phyloP scores from a whole-genome alignment of 2,797 vertebrate genomes.

The Halcyon badia region DNA sequence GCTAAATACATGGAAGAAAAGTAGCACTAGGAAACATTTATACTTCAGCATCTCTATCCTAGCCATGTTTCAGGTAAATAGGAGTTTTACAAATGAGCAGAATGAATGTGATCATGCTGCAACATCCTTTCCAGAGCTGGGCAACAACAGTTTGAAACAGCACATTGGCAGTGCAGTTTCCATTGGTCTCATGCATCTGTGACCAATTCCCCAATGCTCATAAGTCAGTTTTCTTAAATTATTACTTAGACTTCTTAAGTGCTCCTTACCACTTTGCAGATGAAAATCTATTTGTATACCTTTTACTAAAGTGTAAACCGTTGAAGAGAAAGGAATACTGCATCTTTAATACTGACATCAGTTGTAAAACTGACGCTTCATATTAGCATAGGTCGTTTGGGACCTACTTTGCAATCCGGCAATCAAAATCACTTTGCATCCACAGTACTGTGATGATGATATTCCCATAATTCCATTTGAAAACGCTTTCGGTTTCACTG shows the following conservation, averaged over 20 bases:
- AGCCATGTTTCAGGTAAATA: background rate
- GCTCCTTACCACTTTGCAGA: background rate
- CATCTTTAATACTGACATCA: constrained; percentile 15
- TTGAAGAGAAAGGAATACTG: constrained; percentile 11
- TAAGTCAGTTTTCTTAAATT: background rate
- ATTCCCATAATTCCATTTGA: constrained; percentile 56
- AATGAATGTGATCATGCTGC: background rate
- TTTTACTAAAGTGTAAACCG: constrained; percentile 18
- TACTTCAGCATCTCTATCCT: background rate
- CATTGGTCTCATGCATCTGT: background rate
- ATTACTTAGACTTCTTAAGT: background rate
- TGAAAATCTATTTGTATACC: constrained; percentile 14
- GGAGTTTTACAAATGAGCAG: background rate
- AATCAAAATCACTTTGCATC: constrained; percentile 67
- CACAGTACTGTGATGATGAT: background rate
- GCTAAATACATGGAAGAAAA: background rate
- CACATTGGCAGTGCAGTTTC: background rate
- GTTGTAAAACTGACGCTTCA: constrained; percentile 52
- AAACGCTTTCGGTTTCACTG: constrained; percentile 60
- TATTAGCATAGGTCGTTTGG: constrained; percentile 17
- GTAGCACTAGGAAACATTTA: background rate
- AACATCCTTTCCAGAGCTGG: background rate
- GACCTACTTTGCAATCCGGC: constrained; percentile 41
- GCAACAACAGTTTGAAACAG: background rate
- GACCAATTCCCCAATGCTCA: background rate